Percentiles rank a stretch among this genome's conserved stretches.
Conservation (phyloP, 2,888 invertebrate species). For the Oscheius sp. region DNA sequence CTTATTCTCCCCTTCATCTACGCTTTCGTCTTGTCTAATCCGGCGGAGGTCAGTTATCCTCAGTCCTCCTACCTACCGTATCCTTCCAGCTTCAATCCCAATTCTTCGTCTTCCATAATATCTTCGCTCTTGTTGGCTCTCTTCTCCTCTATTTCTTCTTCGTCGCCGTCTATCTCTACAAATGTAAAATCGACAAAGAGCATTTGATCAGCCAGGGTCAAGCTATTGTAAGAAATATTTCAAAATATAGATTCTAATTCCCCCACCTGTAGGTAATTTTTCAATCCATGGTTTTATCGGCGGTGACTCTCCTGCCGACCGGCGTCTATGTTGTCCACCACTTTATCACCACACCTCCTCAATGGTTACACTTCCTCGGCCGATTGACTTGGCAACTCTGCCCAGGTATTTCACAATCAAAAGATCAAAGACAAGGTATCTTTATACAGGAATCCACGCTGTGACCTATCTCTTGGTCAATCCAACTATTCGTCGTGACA, state of each 20-base stretch:
- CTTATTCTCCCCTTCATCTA: slow-evolving; percentile 17
- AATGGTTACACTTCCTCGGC: slow-evolving; percentile 49
- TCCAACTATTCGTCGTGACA: slow-evolving; percentile 46
- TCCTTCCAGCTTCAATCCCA: not conserved
- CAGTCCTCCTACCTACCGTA: not conserved
- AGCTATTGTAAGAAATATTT: slow-evolving; percentile 35
- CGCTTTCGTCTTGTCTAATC: not conserved
- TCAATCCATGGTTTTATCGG: slow-evolving; percentile 49
- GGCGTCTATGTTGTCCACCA: slow-evolving; percentile 56
- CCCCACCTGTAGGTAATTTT: slow-evolving; percentile 45
- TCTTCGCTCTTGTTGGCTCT: not conserved
- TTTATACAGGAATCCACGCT: slow-evolving; percentile 48
- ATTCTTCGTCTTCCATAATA: slow-evolving; percentile 1
- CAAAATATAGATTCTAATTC: slow-evolving; percentile 42
- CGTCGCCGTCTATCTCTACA: not conserved
- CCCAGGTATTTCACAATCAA: slow-evolving; percentile 32
- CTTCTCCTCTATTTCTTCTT: not conserved
- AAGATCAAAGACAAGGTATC: not conserved
- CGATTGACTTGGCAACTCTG: slow-evolving; percentile 53
- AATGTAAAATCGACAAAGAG: not conserved
- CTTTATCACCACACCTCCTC: slow-evolving; percentile 46
- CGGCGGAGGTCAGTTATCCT: not conserved
- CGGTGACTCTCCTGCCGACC: slow-evolving; percentile 51
- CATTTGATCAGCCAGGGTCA: not conserved
- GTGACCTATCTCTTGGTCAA: slow-evolving; percentile 52